Base-by-base conservation (phyloP, 2,888 invertebrate genomes). In the Philaethria dido region DNA sequence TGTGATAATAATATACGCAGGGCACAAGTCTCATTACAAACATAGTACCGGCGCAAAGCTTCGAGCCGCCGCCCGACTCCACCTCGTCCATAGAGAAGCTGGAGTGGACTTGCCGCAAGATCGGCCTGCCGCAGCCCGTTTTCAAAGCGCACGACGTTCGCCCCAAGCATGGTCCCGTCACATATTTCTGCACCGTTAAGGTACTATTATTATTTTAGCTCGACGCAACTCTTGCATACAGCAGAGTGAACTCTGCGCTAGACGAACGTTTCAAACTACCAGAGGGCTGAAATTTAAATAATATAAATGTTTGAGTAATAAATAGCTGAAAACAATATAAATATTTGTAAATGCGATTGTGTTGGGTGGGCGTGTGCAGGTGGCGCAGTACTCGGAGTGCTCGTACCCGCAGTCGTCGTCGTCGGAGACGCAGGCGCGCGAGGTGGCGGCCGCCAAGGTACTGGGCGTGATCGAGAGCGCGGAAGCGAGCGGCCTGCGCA, bases 371-470 rank as follows among this genome's bases (percentile, higher is more conserved):
- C 33, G 33, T 39, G 11, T 16, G 25, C 39, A 93, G 92, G 89
- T 92, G 33, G 92, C 90, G 22, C 65, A 81, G 18, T 92, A 92
- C 73, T 77, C 79, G 18, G 79, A 80, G 13, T 76, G 80, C 9
- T 90, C 93, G 29, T 93, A 93, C 71, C 93, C 93, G 2, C 83
- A 87, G 69, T 86, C 90, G 11, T 86, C 89, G 14, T 86, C 88
- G 3, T 80, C 89, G 0, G 87, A 85, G 65, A 88, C 89, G n/a
- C 72, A 87, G 70, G 88, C 93, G 0, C 82, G 82, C 65, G 92
- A 91, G 74, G 83, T 89, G 64, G 92, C 88, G 3, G 87, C 93
- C 0, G 78, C 81, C 29, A 90, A 88, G 68, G 74, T 93, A 67
- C 80, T 93, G 62, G 73, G 78, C 9, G 70, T 74, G 2, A 84